phyloP scores from a whole-genome alignment of 2,888 invertebrate species.

The Watsonalla binaria region DNA sequence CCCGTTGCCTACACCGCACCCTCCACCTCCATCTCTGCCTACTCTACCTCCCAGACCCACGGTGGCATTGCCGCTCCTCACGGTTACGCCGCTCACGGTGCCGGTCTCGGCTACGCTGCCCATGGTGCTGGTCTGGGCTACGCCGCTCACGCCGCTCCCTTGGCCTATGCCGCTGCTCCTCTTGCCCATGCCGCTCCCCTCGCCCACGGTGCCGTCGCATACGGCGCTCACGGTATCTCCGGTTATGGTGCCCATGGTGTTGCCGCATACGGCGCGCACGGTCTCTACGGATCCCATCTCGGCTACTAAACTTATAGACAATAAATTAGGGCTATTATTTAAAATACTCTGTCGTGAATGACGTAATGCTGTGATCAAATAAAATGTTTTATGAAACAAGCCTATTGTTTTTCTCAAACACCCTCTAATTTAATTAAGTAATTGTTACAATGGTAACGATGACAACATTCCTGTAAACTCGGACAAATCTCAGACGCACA shows the following conservation, averaged over 20 bases:
- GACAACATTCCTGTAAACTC: constrained; percentile 1
- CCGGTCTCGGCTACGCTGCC: constrained; percentile 26
- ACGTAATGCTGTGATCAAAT: constrained; percentile 38
- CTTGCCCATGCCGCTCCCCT: constrained; percentile 15
- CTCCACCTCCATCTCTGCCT: constrained; percentile 20
- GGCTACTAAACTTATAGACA: constrained; percentile 37
- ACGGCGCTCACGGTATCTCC: constrained; percentile 15
- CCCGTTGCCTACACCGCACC: constrained; percentile 27
- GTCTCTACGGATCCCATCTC: constrained; percentile 32
- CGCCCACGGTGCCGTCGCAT: constrained; percentile 19
- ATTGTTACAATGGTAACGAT: not conserved
- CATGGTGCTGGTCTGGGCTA: constrained; percentile 23
- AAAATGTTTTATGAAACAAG: constrained; percentile 12
- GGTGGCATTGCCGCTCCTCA: constrained; percentile 21
- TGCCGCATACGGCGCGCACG: constrained; percentile 31
- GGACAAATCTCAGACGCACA: not conserved
- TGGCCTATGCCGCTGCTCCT: constrained; percentile 26
- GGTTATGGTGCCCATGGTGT: constrained; percentile 32
- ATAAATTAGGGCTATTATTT: constrained; percentile 24
- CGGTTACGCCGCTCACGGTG: constrained; percentile 27
- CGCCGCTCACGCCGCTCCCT: constrained; percentile 23
- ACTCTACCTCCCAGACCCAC: constrained; percentile 31
- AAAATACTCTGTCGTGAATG: constrained; percentile 24
- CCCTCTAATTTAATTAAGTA: not conserved
- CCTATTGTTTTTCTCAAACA: not conserved